Base-by-base conservation (phyloP, 2,113 vertebrate genomes). In the Perccottus glenii region DNA sequence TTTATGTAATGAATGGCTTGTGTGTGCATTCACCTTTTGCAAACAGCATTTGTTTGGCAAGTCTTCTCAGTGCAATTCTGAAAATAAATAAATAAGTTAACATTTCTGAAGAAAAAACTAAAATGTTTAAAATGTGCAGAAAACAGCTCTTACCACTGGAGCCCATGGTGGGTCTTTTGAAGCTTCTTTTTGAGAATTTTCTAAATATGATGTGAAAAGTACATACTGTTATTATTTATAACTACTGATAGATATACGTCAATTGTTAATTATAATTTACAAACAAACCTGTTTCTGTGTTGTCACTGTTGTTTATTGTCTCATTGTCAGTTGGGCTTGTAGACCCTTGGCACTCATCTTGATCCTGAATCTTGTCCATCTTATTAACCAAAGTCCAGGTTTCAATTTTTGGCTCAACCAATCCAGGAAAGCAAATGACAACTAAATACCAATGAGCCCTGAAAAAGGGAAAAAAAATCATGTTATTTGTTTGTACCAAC, bases 371-470 rank as follows among this genome's bases (percentile, higher is more conserved):
- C 62, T 78, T 14, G 2, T 19, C 62, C 36, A 32, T 64, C n/a
- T n/a, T n/a, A 14, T 27, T 38, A n/a, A 19, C 60, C 44, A 64
- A 55, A 36, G 73, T 82, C 79, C 85, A 81, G 15, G 90, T 84
- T 74, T 95, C 93, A 66, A 85, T 87, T 40, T 90, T 82, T 33
- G 87, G 82, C 76, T 95, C 91, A 72, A 94, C 90, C 87, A 98
- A 66, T 80, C 95, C 95, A 14, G 97, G 96, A 80, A 98, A 99
- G 85, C 98, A 99, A 83, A 99, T 94, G 19, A 99, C 93, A 67
- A 95, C 96, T 67, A 98, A 92, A 85, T 98, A 99, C 98, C 98
- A 98, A 75, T 99, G 98, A 88, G 95, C 93, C 86, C 98, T 99
- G 79, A 58, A 27, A 67, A n/a, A 69, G 33, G 57, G 4, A 12